Percentiles rank a stretch among this genome's conserved stretches.
Conservation (phyloP, 2,888 invertebrate genomes). For the Lamellibrachia columna region DNA sequence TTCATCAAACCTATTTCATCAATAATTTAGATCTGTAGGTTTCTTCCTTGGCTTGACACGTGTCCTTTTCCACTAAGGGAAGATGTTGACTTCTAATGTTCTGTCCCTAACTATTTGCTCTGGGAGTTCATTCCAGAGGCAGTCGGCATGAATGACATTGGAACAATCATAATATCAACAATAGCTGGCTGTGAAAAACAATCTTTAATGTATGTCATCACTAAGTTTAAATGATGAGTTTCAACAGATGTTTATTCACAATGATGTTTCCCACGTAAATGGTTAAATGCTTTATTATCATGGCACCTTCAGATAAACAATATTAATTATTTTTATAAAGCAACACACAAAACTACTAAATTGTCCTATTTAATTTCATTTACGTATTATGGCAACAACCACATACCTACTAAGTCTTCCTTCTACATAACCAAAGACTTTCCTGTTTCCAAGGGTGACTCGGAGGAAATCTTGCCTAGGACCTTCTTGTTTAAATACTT, state of each 20-base stretch:
- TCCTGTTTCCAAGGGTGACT: not conserved
- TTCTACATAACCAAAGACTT: not conserved
- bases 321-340: not conserved
- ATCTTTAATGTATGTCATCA: slow-evolving; percentile 1
- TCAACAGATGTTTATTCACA: not conserved
- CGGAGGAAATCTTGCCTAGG: not conserved
- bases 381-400: not conserved
- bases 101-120: no score
- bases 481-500: not conserved
- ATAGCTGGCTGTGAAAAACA: not conserved
- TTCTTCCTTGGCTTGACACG: no score
- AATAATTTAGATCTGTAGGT: no score
- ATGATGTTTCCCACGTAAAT: not conserved
- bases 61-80: no score
- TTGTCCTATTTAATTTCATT: not conserved
- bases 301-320: slow-evolving; percentile 3
- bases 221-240: not conserved
- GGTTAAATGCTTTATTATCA: not conserved
- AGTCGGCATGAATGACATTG: no score
- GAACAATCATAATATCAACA: no score
- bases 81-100: no score
- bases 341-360: not conserved
- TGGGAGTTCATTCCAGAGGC: no score
- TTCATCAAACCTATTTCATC: no score
- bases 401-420: not conserved